These are phyloP conservation scores for Volucella inflata DNA, from an alignment of 2,888 invertebrate genomes.

Conservation along the genomic window DNA sequence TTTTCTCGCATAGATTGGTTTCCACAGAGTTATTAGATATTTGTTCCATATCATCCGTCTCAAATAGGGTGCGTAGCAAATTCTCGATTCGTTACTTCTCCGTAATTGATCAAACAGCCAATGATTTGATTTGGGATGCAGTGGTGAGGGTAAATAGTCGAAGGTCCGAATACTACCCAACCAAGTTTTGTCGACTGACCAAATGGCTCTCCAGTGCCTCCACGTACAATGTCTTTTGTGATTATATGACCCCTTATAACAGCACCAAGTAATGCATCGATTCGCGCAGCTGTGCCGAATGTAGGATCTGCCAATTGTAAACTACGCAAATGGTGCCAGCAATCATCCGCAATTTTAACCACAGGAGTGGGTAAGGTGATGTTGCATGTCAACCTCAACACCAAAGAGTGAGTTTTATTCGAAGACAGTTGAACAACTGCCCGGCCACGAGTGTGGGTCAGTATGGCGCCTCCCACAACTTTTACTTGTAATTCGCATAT, in stretches of 20 bases:
- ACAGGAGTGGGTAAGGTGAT: conserved; percentile 62
- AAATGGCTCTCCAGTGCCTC: conserved; percentile 25
- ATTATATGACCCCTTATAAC: conserved; percentile 30
- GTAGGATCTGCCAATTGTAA: conserved; percentile 73
- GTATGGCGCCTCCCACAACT: conserved; percentile 23
- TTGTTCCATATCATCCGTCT: conserved; percentile 32
- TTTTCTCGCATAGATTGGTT: conserved; percentile 49
- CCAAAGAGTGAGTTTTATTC: conserved; percentile 16
- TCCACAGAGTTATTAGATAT: conserved; percentile 36
- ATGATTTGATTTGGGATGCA: neutral
- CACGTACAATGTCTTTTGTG: conserved; percentile 28
- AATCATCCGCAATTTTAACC: conserved; percentile 68
- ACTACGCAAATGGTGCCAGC: conserved; percentile 65
- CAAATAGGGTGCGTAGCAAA: conserved; percentile 38
- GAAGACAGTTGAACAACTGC: conserved; percentile 23
- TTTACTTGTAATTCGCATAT: conserved; percentile 41
- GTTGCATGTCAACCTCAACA: conserved; percentile 13
- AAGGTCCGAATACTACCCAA: conserved; percentile 57
- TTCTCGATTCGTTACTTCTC: conserved; percentile 38
- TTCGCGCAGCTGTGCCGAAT: conserved; percentile 65
- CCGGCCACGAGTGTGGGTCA: conserved; percentile 35
- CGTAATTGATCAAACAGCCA: neutral
- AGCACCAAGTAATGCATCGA: conserved; percentile 61
- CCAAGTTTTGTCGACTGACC: conserved; percentile 46
- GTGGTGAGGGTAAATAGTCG: conserved; percentile 10